Conservation (phyloP, 2,888 invertebrate species). For the Cistogaster globosa region DNA sequence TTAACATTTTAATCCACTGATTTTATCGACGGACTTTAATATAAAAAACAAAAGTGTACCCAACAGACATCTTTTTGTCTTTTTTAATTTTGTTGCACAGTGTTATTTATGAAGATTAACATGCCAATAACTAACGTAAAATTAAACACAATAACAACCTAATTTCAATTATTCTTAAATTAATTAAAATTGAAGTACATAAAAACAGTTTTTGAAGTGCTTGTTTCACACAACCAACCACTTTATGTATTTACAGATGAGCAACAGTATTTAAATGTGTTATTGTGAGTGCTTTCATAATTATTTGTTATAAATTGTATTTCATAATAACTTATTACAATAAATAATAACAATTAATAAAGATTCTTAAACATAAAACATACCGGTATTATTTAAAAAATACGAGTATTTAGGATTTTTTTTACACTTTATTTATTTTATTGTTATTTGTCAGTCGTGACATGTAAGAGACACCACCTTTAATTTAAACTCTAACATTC, state of each 20-base stretch:
- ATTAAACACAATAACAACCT: background rate
- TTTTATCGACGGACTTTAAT: no score
- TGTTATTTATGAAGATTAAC: background rate
- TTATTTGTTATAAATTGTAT: background rate
- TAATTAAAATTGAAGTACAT: conserved; percentile 13
- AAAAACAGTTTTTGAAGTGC: background rate
- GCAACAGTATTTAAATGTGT: background rate
- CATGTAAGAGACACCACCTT: no score
- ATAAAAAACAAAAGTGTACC: no score
- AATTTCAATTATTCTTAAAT: background rate
- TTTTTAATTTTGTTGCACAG: no score
- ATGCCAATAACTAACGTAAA: background rate
- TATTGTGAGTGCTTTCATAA: background rate
- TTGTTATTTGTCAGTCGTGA: no score
- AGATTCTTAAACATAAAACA: no score
- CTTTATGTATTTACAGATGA: background rate
- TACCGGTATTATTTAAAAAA: no score
- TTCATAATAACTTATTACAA: conserved; percentile 21
- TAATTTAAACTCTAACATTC: no score
- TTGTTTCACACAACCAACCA: background rate
- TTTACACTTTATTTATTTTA: no score
- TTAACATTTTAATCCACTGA: no score
- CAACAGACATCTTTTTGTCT: no score
- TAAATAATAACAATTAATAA: background rate
- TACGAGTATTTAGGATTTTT: no score